A percentile compares a stretch with the other conserved stretches of the same genome.
phyloP scores from a whole-genome alignment of 2,113 vertebrate species.

The Octodon degus region DNA sequence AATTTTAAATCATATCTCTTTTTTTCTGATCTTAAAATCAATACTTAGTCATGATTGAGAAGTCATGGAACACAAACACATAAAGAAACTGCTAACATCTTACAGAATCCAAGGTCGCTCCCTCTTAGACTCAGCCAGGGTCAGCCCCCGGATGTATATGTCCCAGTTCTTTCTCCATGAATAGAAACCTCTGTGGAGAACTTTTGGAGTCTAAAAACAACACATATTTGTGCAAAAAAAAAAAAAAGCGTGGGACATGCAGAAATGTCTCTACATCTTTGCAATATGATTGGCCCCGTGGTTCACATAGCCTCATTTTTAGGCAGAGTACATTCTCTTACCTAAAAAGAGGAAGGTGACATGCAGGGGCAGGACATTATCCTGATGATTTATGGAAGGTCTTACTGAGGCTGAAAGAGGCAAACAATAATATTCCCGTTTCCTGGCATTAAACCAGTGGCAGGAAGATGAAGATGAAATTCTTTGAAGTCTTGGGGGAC shows the following conservation, averaged over 20 bases:
- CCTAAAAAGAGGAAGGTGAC: rapidly evolving
- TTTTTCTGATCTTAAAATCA: neutral
- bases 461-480: neutral
- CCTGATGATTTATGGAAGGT: neutral
- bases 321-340: neutral
- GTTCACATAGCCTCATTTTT: neutral
- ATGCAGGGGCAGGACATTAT: neutral
- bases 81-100: neutral
- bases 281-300: neutral
- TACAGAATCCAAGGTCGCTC: neutral
- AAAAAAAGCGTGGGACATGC: neutral
- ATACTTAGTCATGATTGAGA: neutral
- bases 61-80: neutral
- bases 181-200: neutral
- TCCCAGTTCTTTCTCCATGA: neutral
- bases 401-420: neutral
- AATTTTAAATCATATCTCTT: neutral
- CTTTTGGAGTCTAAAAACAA: neutral
- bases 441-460: neutral
- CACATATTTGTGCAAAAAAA: neutral
- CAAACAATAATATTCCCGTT: neutral
- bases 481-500: neutral
- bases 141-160: rapidly evolving
- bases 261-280: neutral
- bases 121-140: neutral